Conservation (phyloP, 2,113 vertebrate genomes). For the Tragulus kanchil region DNA sequence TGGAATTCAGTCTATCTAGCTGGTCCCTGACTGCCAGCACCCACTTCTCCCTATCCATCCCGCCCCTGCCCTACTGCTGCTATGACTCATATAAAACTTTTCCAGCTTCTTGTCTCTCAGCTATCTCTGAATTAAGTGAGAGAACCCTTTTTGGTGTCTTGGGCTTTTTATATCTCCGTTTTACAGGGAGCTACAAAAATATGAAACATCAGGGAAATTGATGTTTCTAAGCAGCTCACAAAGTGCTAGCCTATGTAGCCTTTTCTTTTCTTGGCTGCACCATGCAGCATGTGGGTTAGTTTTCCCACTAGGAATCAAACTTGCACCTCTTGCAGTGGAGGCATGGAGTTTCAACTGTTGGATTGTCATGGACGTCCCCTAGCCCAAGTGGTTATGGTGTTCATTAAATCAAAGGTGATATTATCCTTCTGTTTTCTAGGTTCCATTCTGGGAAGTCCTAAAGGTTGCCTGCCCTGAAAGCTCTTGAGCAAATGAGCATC, state of each 20-base stretch:
- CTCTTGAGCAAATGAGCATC: neutral
- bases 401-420: neutral
- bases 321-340: too few species aligned
- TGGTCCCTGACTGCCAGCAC: neutral
- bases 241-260: neutral
- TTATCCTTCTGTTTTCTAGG: neutral
- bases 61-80: neutral
- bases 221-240: neutral
- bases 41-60: neutral
- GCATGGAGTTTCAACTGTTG: too few species aligned
- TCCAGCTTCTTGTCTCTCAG: neutral
- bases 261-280: neutral
- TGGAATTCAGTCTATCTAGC: neutral
- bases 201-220: conserved; percentile 10
- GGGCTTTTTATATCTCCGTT: conserved; percentile 42
- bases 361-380: too few species aligned
- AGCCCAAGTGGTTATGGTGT: neutral
- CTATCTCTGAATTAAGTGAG: conserved; percentile 46
- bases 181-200: conserved; percentile 43
- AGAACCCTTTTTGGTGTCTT: neutral
- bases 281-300: neutral
- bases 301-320: neutral
- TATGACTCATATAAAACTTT: neutral
- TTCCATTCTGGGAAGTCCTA: neutral
- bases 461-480: neutral